Evolutionary conservation across 2,113 vertebrate species (phyloP).

Genomic region (Indicator maculatus): DNA sequence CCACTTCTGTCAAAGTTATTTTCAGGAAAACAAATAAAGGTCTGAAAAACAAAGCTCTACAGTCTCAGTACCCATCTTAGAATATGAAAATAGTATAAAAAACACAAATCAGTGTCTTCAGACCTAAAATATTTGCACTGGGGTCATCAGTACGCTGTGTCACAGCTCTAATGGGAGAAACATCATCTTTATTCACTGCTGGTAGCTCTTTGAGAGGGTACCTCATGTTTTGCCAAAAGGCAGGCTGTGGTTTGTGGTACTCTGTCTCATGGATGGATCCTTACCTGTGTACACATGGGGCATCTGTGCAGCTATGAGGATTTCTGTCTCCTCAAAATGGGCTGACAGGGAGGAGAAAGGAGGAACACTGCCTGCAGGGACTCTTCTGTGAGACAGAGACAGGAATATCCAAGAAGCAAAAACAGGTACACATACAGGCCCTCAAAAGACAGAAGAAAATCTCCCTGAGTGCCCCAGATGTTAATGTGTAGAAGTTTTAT

Average conservation of each 20-base stretch:
- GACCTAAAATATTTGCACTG: not conserved
- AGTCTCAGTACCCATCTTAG: not conserved
- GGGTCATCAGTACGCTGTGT: not conserved
- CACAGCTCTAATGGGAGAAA: not conserved
- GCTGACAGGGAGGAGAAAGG: not conserved
- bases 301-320: not conserved
- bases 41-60: not conserved
- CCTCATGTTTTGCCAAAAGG: not conserved
- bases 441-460: not conserved
- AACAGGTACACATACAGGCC: not conserved
- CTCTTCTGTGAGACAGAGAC: rapidly evolving
- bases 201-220: no score
- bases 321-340: not conserved
- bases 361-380: rapidly evolving
- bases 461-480: not conserved
- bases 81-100: not conserved
- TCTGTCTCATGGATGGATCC: not conserved
- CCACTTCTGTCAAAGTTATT: not conserved
- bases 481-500: not conserved
- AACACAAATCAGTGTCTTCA: not conserved
- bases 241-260: not conserved
- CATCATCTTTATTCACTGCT: not conserved
- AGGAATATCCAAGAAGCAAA: not conserved
- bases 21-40: not conserved
- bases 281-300: not conserved